phyloP scores from a whole-genome alignment of 2,797 vertebrate species.

The Percopsis omiscomaycus region DNA sequence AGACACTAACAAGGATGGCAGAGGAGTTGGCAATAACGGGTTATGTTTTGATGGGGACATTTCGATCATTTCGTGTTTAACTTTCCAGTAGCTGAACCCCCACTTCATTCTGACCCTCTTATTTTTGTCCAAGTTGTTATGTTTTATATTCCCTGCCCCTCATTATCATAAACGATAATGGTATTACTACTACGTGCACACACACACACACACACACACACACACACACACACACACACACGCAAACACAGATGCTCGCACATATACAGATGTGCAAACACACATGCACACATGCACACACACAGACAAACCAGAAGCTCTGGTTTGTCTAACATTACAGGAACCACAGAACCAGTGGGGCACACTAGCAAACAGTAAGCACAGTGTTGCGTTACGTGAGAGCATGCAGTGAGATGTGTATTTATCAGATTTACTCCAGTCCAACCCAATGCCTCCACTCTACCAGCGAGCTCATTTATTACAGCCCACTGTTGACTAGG shows the following conservation, averaged over 20 bases:
- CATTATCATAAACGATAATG: constrained; percentile 18
- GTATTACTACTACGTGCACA: constrained; percentile 27
- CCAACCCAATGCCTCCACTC: constrained; percentile 31
- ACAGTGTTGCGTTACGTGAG: constrained; percentile 40
- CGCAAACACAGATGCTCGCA: constrained; percentile 38
- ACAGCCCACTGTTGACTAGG: constrained; percentile 29
- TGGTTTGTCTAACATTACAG: constrained; percentile 37
- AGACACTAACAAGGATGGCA: background rate
- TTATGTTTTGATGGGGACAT: background rate
- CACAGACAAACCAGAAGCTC: background rate
- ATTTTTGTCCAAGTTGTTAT: constrained; percentile 11
- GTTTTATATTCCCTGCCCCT: constrained; percentile 1
- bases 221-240: background rate
- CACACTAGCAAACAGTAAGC: constrained; percentile 36
- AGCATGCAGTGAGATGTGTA: constrained; percentile 50
- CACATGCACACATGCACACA: too few species aligned
- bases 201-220: constrained; percentile 17
- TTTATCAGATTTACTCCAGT: constrained; percentile 56
- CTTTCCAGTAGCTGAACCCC: constrained; percentile 8
- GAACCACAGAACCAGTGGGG: constrained; percentile 50
- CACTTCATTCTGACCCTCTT: constrained; percentile 3
- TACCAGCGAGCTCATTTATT: constrained; percentile 42
- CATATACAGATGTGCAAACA: constrained; percentile 9
- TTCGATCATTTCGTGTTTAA: background rate
- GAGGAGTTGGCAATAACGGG: constrained; percentile 12